phyloP scores from a whole-genome alignment of 2,113 vertebrate genomes.

The Fulica atra region DNA sequence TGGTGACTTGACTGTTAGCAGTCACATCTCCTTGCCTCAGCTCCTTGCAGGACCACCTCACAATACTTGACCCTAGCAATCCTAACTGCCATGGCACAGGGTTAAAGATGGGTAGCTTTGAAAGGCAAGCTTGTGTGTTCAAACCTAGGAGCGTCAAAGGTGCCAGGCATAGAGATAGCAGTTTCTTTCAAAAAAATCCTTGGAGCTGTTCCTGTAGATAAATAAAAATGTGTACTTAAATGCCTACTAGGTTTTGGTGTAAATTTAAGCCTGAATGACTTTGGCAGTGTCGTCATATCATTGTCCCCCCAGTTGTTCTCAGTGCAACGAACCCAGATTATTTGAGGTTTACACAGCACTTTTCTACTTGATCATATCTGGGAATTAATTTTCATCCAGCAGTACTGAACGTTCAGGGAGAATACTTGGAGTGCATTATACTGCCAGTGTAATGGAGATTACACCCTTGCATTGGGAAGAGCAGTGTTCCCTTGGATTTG shows the following conservation, averaged over 20 bases:
- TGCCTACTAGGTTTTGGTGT: not conserved
- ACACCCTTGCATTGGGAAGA: not conserved
- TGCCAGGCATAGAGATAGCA: not conserved
- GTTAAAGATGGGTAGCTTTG: not conserved
- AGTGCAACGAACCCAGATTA: not conserved
- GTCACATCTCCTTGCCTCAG: not conserved
- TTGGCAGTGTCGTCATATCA: not conserved
- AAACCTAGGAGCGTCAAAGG: not conserved
- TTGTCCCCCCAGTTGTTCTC: not conserved
- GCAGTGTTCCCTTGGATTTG: not conserved
- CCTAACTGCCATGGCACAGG: not conserved
- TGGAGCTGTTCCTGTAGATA: not conserved
- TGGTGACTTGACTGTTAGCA: not conserved
- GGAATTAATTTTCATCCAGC: not conserved
- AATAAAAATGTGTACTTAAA: not conserved
- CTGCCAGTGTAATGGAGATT: not conserved
- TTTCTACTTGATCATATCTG: not conserved
- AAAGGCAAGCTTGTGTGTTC: not conserved
- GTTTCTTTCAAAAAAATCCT: not conserved
- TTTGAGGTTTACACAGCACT: not conserved
- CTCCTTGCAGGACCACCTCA: not conserved
- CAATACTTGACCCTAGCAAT: not conserved
- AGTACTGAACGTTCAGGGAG: not conserved
- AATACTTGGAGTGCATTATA: rapidly evolving
- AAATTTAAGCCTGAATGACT: not conserved